phyloP scores from a whole-genome alignment of 1,140 invertebrate species.

The Polyergus mexicanus region DNA sequence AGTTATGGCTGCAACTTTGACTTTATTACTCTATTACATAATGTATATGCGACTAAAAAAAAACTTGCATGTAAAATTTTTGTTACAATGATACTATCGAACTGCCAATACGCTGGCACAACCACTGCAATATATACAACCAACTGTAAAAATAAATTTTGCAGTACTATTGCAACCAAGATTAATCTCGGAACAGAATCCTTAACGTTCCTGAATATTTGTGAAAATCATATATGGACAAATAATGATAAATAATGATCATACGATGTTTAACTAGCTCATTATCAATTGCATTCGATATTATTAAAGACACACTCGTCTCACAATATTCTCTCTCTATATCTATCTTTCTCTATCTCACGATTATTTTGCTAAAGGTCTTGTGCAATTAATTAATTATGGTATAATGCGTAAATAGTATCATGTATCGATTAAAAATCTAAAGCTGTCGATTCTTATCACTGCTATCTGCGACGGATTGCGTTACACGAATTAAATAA shows the following conservation, averaged over 20 bases:
- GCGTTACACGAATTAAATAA: background rate
- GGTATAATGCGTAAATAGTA: background rate
- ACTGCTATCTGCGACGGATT: background rate
- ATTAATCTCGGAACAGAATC: conserved; percentile 38
- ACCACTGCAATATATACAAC: background rate
- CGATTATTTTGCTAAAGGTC: conserved; percentile 3
- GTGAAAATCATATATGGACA: conserved; percentile 34
- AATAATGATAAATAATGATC: conserved; percentile 39
- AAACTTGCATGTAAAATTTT: conserved; percentile 5
- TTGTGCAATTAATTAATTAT: conserved; percentile 28
- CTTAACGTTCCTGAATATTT: conserved; percentile 60
- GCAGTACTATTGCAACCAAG: background rate
- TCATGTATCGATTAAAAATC: background rate
- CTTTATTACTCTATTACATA: background rate
- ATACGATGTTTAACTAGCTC: conserved; percentile 10
- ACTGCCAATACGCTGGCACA: background rate
- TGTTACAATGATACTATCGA: background rate
- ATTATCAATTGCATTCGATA: conserved; percentile 12
- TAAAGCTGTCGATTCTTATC: background rate
- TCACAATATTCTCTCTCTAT: conserved; percentile 26
- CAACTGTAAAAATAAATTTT: conserved; percentile 21
- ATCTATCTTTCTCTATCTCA: background rate
- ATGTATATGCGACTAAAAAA: background rate
- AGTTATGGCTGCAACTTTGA: background rate
- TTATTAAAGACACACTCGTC: conserved; percentile 14